These are phyloP conservation scores for Steinernema feltiae DNA, from an alignment of 1,140 invertebrate species.

Conservation along the genomic window DNA sequence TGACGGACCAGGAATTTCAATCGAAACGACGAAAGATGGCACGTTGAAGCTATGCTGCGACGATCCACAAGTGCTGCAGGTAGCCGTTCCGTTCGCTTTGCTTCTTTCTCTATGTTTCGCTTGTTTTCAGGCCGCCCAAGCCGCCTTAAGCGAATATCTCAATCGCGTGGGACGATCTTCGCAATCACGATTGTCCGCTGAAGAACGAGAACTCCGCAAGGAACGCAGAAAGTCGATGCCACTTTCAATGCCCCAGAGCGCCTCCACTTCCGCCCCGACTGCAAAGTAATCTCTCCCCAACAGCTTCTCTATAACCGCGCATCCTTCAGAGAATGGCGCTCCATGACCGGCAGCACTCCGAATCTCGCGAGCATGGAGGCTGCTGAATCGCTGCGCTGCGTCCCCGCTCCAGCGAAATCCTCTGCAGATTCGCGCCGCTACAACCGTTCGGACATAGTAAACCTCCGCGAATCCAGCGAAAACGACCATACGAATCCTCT, in stretches of 20 bases:
- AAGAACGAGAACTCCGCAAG: slow-evolving; percentile 44
- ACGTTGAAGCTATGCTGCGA: slow-evolving; percentile 44
- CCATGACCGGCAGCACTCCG: slow-evolving; percentile 29
- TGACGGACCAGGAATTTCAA: slow-evolving; percentile 39
- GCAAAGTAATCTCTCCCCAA: background rate
- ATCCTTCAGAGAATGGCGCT: slow-evolving; percentile 18
- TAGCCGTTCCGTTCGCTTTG: slow-evolving; percentile 6
- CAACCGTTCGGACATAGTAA: background rate
- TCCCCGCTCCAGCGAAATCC: background rate
- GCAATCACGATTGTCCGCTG: slow-evolving; percentile 36
- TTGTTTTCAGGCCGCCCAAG: slow-evolving; percentile 44
- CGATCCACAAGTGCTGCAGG: slow-evolving; percentile 44
- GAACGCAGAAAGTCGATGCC: slow-evolving; percentile 49
- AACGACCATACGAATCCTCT: background rate
- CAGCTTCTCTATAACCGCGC: background rate
- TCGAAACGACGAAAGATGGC: slow-evolving; percentile 45
- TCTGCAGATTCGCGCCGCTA: background rate
- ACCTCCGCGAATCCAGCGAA: background rate
- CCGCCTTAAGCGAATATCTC: slow-evolving; percentile 43
- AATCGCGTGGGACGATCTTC: slow-evolving; percentile 30
- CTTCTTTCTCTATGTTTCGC: background rate
- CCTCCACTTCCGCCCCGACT: background rate
- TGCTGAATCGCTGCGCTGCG: background rate
- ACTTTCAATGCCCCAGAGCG: slow-evolving; percentile 17
- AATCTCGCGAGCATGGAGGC: slow-evolving; percentile 28